These are phyloP conservation scores for Hemistola chrysoprasaria DNA, from an alignment of 2,888 invertebrate genomes.

Conservation along the genomic window DNA sequence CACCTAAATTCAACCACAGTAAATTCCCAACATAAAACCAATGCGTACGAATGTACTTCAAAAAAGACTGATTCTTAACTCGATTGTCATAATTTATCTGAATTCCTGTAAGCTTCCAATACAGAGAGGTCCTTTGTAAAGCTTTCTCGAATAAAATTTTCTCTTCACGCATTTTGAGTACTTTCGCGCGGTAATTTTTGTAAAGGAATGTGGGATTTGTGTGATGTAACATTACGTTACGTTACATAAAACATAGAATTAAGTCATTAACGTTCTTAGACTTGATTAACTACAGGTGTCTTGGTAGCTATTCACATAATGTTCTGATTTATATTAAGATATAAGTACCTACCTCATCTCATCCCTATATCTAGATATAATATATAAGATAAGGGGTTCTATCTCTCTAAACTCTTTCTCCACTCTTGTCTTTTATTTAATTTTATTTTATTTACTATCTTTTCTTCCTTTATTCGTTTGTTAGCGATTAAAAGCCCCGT, in stretches of 20 bases:
- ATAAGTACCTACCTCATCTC: too few relatives aligned
- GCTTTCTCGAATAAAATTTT: slow-evolving; percentile 33
- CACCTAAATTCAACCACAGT: slow-evolving; percentile 25
- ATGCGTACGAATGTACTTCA: slow-evolving; percentile 26
- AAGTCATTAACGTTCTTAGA: slow-evolving; percentile 8
- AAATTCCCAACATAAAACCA: slow-evolving; percentile 34
- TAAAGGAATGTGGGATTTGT: too few relatives aligned
- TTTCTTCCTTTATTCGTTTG: too few relatives aligned
- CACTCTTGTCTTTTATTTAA: too few relatives aligned
- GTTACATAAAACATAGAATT: slow-evolving; percentile 6
- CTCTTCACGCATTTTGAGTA: slow-evolving; percentile 25
- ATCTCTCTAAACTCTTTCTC: too few relatives aligned
- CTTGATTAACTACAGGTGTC: background rate
- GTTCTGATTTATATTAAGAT: too few relatives aligned
- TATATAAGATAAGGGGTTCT: too few relatives aligned
- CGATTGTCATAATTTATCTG: slow-evolving; percentile 6
- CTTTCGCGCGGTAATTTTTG: background rate
- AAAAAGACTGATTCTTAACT: too few relatives aligned
- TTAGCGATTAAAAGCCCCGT: too few relatives aligned
- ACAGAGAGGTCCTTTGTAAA: slow-evolving; percentile 32
- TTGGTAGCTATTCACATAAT: slow-evolving; percentile 3
- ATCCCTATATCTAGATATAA: too few relatives aligned
- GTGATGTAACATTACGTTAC: background rate
- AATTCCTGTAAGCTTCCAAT: slow-evolving; percentile 25
- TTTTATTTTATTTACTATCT: too few relatives aligned